phyloP scores from a whole-genome alignment of 2,888 invertebrate genomes.

The Spialia ferax region DNA sequence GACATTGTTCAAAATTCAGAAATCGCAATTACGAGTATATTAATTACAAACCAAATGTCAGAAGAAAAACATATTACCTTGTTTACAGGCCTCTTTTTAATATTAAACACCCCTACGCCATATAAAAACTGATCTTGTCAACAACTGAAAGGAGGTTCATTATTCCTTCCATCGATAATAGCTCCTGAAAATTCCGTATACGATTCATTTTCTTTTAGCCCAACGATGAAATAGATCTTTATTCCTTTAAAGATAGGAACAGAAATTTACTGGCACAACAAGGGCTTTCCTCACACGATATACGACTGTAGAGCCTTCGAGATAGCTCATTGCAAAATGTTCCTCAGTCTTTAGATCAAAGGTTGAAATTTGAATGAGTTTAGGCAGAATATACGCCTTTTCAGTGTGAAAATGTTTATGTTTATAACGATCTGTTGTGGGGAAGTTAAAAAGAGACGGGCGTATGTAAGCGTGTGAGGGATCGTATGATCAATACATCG shows the following conservation, averaged over 20 bases:
- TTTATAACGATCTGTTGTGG: slow-evolving; percentile 85
- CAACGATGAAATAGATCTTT: slow-evolving; percentile 81
- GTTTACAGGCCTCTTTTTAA: slow-evolving; percentile 13
- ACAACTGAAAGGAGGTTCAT: slow-evolving; percentile 60
- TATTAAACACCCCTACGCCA: slow-evolving; percentile 32
- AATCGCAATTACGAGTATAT: too few species aligned
- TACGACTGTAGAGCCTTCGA: slow-evolving; percentile 19
- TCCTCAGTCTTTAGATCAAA: neutral
- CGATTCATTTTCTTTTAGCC: slow-evolving; percentile 78
- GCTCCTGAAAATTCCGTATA: slow-evolving; percentile 68
- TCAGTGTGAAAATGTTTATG: slow-evolving; percentile 70
- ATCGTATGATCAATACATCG: slow-evolving; percentile 81
- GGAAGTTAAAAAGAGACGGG: slow-evolving; percentile 84
- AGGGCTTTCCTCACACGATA: slow-evolving; percentile 49
- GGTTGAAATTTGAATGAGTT: slow-evolving; percentile 47
- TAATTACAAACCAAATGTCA: too few species aligned
- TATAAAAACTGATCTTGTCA: slow-evolving; percentile 57
- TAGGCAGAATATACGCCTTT: slow-evolving; percentile 58
- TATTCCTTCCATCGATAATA: slow-evolving; percentile 48
- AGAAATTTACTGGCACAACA: slow-evolving; percentile 83
- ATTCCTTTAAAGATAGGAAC: slow-evolving; percentile 81
- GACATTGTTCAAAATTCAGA: too few species aligned
- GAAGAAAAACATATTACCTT: neutral
- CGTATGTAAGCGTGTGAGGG: slow-evolving; percentile 83
- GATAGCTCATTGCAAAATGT: neutral